These are phyloP conservation scores for Sylvia borin DNA, from an alignment of 2,797 vertebrate genomes.

Conservation along the genomic window DNA sequence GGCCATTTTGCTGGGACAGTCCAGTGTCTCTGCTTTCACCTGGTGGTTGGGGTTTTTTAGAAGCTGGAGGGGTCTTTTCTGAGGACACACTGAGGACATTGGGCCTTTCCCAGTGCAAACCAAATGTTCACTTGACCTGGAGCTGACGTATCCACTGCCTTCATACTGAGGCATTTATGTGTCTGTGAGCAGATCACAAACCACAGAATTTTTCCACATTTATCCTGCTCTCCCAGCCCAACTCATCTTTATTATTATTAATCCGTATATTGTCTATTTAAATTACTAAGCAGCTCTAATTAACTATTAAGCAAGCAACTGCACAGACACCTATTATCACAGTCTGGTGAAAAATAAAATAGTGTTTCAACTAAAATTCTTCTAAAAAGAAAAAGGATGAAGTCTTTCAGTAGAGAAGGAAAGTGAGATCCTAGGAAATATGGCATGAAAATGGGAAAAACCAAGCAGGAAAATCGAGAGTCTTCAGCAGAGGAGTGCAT, in stretches of 20 bases:
- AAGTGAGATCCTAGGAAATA: neutral
- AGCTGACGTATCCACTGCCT: neutral
- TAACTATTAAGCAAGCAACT: neutral
- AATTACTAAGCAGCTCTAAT: neutral
- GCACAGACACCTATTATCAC: neutral
- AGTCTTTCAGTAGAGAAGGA: neutral
- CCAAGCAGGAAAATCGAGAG: neutral
- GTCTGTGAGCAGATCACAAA: neutral
- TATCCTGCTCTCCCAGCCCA: neutral
- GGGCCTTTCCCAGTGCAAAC: neutral
- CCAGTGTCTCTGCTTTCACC: neutral
- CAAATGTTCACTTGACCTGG: neutral
- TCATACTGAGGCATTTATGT: rapidly evolving
- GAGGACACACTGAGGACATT: neutral
- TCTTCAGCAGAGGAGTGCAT: neutral
- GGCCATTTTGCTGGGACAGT: neutral
- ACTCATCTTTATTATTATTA: neutral
- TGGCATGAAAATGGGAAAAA: neutral
- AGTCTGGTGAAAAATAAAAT: neutral
- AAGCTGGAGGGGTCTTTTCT: neutral
- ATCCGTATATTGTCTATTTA: neutral
- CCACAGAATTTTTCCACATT: neutral
- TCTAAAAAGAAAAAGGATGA: neutral
- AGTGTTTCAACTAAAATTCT: neutral
- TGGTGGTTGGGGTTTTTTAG: neutral